Base-by-base conservation (phyloP, 2,113 vertebrate genomes). In the Corvus cornix region DNA sequence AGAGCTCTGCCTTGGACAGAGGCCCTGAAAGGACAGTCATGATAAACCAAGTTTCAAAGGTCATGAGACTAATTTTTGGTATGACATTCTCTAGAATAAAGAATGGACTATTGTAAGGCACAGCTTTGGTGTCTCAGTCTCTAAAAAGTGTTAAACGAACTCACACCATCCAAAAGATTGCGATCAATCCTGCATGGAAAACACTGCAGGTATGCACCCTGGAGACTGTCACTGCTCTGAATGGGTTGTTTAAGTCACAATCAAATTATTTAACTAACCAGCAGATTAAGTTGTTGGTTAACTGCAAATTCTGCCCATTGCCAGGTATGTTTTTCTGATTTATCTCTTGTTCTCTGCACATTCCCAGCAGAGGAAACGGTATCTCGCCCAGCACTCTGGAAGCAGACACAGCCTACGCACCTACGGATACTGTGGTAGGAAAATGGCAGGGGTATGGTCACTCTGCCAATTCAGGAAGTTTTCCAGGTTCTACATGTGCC, bases 401-500 rank as follows among this genome's bases (percentile, higher is more conserved):
- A 84, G 79, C 60, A 48, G 60, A 70, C n/a, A 28, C 92, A 93
- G 96, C 96, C 92, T 84, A 95, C 92, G 26, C 95, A 89, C 93
- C 92, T 95, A 94, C 90, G 81, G 93, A 90, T 75, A 86, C 79
- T 68, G 80, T 16, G 1, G 81, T 52, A 86, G 73, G 80, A 81
- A 96, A 87, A 96, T 90, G 93, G 96, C 76, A 96, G 33, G 80
- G 64, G 43, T 88, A 93, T 78, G 93, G 96, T 96, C 95, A 97
- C 76, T 93, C 82, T 96, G 96, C 92, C 95, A 96, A 95, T 87
- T 83, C 92, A 97, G 95, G 90, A 96, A 96, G 59, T 88, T 96
- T 96, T 96, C 95, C 95, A 96, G 95, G 92, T 96, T 96, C 90
- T 93, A 81, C 79, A 82, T 93, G 93, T 94, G 86, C 96, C 93